Percentiles rank a stretch among this genome's conserved stretches.
Conservation (phyloP, 2,113 vertebrate genomes). For the Dendropsophus ebraccatus region DNA sequence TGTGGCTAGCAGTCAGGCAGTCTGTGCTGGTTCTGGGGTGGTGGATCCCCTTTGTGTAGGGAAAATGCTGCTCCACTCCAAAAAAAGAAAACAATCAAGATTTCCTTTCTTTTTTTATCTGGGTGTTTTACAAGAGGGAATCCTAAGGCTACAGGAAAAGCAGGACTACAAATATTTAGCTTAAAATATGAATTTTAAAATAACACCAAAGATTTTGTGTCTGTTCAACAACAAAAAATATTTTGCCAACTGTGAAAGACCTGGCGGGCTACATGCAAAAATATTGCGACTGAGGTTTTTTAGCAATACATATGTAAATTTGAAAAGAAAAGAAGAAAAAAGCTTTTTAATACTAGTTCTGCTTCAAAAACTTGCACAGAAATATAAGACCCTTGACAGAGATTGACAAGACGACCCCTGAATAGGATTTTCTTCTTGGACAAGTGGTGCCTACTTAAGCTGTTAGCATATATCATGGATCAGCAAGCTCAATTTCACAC, state of each 20-base stretch:
- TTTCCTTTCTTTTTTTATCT: background rate
- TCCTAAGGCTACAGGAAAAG: background rate
- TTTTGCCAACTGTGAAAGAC: too few relatives aligned
- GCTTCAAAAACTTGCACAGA: background rate
- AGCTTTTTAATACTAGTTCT: background rate
- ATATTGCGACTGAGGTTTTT: background rate
- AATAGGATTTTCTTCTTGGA: background rate
- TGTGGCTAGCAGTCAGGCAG: constrained; percentile 17
- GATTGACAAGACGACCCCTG: background rate
- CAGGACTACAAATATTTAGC: background rate
- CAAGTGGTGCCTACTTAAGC: background rate
- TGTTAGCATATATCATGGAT: constrained; percentile 17
- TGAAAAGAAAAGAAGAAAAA: background rate
- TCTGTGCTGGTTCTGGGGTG: background rate
- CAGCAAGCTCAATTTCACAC: background rate
- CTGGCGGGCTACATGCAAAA: background rate
- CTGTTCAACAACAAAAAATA: too few relatives aligned
- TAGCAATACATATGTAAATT: background rate
- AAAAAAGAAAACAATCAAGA: background rate
- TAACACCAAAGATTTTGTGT: too few relatives aligned
- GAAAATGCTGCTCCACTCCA: background rate
- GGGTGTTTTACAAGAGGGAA: background rate
- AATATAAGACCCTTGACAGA: background rate
- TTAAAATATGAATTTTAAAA: too few relatives aligned
- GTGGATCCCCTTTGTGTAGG: constrained; percentile 3